Evolutionary conservation across 2,888 invertebrate genomes (phyloP), one percentile per base, ranked within the genome.

Genomic region (Prionchulus punctatus): DNA sequence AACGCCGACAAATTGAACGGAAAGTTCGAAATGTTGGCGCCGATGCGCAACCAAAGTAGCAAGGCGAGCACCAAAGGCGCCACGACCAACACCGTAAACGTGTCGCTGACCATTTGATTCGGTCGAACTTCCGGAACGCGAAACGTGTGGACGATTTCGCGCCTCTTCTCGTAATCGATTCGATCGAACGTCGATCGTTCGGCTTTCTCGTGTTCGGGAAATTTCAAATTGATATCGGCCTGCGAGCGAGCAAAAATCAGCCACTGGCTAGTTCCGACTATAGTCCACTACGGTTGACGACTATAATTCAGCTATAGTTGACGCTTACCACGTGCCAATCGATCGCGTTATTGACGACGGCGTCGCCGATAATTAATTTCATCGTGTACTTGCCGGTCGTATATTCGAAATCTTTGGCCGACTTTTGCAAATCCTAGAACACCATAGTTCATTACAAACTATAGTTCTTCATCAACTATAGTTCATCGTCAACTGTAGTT

Each of bases 41-140:
- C 85, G 57, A 98, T 79, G 66, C 80, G 81, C 0, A 80, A 77
- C 96, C 96, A 98, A 76, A 90, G 77, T 63, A 81, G 72, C 54
- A 94, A 75, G 57, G 96, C 79, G 60, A 91, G 71, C 55, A 90
- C 75, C 60, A 96, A 78, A 30, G 92, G 88, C 31, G 85, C 80
- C 4, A 84, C 78, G 64, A 84, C 84, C 12, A 91, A 77, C 31
- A 79, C 80, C 54, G 91, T 90, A 77, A 94, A 98, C 60, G 88
- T 78, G 73, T 88, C 84, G 0, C 94, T 92, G 55, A 98, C 82
- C 47, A 82, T 71, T 43, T 82, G 82, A 36, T 92, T 80, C 55
- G 98, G 96, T 50, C 92, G 82, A 66, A 85, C 82, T 72, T 96
- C 96, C 1, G 94, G 85, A 68, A 81, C 79, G 48, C 92, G 84